Conservation (phyloP, 1,140 invertebrate species). For the Leptopilina clavipes region DNA sequence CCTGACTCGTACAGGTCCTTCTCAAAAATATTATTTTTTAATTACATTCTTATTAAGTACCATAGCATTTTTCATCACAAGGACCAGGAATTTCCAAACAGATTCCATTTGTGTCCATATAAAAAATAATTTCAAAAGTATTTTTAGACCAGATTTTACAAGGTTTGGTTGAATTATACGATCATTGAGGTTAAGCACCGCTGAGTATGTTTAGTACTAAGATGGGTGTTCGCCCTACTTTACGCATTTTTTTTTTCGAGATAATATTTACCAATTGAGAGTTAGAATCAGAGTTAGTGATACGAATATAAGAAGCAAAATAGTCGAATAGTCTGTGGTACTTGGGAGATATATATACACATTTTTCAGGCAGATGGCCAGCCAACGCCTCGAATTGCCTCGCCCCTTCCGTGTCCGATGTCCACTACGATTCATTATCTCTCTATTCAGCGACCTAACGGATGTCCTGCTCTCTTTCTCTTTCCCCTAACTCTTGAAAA, state of each 20-base stretch:
- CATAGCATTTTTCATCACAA: neutral
- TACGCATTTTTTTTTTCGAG: no score
- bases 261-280: no score
- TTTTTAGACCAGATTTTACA: slow-evolving; percentile 2
- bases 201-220: no score
- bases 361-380: slow-evolving; percentile 67
- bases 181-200: no score
- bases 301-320: no score
- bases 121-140: neutral
- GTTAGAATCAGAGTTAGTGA: no score
- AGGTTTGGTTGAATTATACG: no score
- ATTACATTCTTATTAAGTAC: neutral
- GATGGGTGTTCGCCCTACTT: no score
- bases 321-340: no score
- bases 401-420: slow-evolving; percentile 73
- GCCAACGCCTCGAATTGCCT: slow-evolving; percentile 68
- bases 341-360: slow-evolving; percentile 59
- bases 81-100: neutral
- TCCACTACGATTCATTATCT: slow-evolving; percentile 74
- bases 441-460: slow-evolving; percentile 72
- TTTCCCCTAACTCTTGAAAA: slow-evolving; percentile 19
- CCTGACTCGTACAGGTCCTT: slow-evolving; percentile 3
- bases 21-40: slow-evolving; percentile 9
- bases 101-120: neutral
- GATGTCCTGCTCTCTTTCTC: slow-evolving; percentile 47